phyloP scores from a whole-genome alignment of 1,140 invertebrate species.

The Drosophila neocordata region DNA sequence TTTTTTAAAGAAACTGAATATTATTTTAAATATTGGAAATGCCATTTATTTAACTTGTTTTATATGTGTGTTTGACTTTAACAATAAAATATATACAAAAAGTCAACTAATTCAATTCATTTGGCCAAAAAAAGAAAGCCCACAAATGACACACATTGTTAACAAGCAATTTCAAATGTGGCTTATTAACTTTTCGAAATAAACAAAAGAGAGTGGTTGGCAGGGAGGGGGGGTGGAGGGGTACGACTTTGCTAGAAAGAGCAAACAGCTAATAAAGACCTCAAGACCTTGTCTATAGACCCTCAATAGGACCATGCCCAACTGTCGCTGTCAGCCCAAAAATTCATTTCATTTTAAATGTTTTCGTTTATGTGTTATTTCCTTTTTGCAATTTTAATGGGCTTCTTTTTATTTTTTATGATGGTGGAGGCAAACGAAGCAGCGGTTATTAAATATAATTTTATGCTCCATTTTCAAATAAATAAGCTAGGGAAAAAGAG shows the following conservation, averaged over 20 bases:
- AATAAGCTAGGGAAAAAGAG: constrained; percentile 31
- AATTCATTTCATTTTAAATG: constrained; percentile 69
- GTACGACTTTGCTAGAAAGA: not conserved
- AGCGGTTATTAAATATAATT: constrained; percentile 76
- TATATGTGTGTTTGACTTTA: too few species aligned
- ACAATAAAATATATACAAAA: not conserved
- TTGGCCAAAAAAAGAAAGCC: not conserved
- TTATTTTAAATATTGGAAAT: too few species aligned
- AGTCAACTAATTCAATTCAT: not conserved
- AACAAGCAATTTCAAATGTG: constrained; percentile 3
- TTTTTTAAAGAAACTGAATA: too few species aligned
- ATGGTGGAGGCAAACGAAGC: constrained; percentile 36
- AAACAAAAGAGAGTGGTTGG: not conserved
- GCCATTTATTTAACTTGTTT: too few species aligned
- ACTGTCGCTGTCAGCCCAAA: constrained; percentile 26
- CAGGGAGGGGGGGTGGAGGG: too few species aligned
- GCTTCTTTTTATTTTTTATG: constrained; percentile 57
- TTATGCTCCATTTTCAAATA: constrained; percentile 45
- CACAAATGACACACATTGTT: not conserved
- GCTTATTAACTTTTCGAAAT: constrained; percentile 4
- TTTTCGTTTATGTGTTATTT: constrained; percentile 54
- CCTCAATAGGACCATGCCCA: constrained; percentile 13
- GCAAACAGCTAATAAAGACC: constrained; percentile 64
- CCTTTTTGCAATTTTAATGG: constrained; percentile 61
- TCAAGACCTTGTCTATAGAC: constrained; percentile 28